Conservation (phyloP, 2,797 vertebrate species). For the Premnoplex brunnescens region DNA sequence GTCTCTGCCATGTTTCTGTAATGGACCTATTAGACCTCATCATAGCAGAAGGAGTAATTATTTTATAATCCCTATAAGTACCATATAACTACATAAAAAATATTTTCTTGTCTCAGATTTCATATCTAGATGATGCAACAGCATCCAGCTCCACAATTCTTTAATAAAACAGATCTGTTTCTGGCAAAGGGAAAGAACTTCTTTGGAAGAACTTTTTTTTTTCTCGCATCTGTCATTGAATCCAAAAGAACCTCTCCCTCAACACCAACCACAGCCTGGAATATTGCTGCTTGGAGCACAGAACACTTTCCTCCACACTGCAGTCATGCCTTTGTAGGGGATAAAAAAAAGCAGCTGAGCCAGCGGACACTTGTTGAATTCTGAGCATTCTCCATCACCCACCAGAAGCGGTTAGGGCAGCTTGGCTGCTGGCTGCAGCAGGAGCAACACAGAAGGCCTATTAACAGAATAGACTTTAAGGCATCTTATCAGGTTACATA, state of each 20-base stretch:
- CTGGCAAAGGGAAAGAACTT: not conserved
- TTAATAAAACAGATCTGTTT: not conserved
- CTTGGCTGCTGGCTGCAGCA: slow-evolving; percentile 1
- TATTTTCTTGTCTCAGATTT: not conserved
- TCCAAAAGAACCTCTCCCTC: not conserved
- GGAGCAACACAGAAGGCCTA: not conserved
- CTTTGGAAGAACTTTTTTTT: not conserved
- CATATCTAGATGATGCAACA: not conserved
- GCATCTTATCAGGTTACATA: not conserved
- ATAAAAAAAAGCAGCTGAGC: slow-evolving; percentile 3
- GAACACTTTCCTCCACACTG: not conserved
- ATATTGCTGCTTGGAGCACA: not conserved
- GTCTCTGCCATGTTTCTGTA: not conserved
- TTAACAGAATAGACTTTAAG: not conserved
- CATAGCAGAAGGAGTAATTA: not conserved
- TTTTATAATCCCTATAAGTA: not conserved
- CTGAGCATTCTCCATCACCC: slow-evolving; percentile 46
- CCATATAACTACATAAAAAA: not conserved
- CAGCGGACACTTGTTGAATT: slow-evolving; percentile 27
- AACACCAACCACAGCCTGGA: not conserved
- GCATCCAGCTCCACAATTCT: not conserved
- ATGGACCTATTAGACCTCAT: not conserved
- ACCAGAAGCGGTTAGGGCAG: not conserved
- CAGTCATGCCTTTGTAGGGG: not conserved
- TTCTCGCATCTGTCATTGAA: not conserved